Percentiles rank a stretch among this genome's conserved stretches.
Conservation (phyloP, 92 coral and sea anemone genomes). For the Phenganax marumi region DNA sequence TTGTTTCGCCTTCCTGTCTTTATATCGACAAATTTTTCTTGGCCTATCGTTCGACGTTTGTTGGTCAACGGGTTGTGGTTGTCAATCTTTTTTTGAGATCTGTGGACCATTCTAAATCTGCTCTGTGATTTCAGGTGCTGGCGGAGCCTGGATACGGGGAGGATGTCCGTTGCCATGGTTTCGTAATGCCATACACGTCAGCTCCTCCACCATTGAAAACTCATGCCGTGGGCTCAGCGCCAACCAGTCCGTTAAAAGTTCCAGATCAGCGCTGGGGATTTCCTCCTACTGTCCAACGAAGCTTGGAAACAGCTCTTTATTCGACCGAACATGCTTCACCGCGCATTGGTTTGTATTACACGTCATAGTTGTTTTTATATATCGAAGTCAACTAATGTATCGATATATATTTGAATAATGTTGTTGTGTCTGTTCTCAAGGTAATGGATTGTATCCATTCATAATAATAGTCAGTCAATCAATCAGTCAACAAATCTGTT, state of each 20-base stretch:
- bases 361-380: background rate
- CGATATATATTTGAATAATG: too few species aligned
- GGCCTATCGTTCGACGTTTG: too few species aligned
- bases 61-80: too few species aligned
- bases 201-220: slow-evolving; percentile 61
- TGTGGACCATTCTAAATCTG: too few species aligned
- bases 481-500: too few species aligned
- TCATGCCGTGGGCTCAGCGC: slow-evolving; percentile 34
- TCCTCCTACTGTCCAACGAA: slow-evolving; percentile 90
- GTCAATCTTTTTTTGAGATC: too few species aligned
- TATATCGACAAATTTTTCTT: too few species aligned
- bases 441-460: too few species aligned
- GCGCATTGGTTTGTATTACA: slow-evolving; percentile 29
- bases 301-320: slow-evolving; percentile 55
- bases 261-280: slow-evolving; percentile 79
- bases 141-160: slow-evolving; percentile 78
- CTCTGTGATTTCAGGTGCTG: slow-evolving; percentile 61
- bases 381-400: too few species aligned
- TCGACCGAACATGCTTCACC: slow-evolving; percentile 8
- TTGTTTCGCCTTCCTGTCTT: too few species aligned
- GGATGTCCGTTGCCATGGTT: slow-evolving; percentile 65
- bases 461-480: too few species aligned
- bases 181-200: slow-evolving; percentile 33
- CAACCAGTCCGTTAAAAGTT: slow-evolving; percentile 48
- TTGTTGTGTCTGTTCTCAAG: too few species aligned